Conservation (phyloP, 1,140 invertebrate genomes). For the Drosophila persimilis region DNA sequence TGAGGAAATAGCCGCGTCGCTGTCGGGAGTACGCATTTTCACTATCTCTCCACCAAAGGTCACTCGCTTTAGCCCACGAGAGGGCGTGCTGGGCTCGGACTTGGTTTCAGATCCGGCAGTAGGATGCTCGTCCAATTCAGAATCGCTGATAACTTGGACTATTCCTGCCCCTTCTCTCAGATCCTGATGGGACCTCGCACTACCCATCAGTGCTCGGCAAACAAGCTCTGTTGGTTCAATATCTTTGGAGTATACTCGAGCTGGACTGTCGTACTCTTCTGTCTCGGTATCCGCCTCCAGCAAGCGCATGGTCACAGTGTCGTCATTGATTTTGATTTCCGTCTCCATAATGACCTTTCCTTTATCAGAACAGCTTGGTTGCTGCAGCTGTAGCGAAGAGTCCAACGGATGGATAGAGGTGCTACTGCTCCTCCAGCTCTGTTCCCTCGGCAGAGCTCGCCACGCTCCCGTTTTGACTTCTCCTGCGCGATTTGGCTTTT, state of each 20-base stretch:
- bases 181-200: conserved; percentile 43
- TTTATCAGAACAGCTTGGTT: conserved; percentile 48
- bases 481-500: conserved; percentile 36
- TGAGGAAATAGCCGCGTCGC: conserved; percentile 84
- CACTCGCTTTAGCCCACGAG: conserved; percentile 86
- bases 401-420: background rate
- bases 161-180: conserved; percentile 74
- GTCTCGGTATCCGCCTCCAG: conserved; percentile 86
- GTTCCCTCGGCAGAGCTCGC: conserved; percentile 58
- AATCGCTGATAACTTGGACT: conserved; percentile 85
- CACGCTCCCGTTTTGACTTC: conserved; percentile 53
- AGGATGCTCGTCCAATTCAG: conserved; percentile 84
- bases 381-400: conserved; percentile 6
- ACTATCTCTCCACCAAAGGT: conserved; percentile 92
- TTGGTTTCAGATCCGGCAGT: conserved; percentile 1
- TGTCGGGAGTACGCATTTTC: conserved; percentile 92
- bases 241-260: conserved; percentile 1
- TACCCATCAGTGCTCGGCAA: conserved; percentile 43
- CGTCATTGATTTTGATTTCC: conserved; percentile 90
- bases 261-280: conserved; percentile 67
- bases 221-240: conserved; percentile 82
- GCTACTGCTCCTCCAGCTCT: conserved; percentile 51
- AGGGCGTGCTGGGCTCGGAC: conserved; percentile 69
- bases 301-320: conserved; percentile 91
- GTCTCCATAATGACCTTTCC: conserved; percentile 90